These are phyloP conservation scores for Sinodicranocentrus sp. DNA, from an alignment of 2,888 invertebrate genomes.

Conservation along the genomic window DNA sequence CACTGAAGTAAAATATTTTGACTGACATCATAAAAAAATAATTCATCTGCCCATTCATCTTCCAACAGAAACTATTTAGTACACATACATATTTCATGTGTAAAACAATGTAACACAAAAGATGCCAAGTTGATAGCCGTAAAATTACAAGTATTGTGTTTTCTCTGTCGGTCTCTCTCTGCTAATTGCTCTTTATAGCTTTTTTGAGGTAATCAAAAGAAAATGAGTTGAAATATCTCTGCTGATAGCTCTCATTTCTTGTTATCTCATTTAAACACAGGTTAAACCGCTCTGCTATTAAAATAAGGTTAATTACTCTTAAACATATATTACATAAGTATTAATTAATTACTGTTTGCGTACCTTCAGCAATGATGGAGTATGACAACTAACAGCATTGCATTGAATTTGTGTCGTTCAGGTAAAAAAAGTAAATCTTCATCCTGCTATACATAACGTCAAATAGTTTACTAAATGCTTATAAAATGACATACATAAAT, in stretches of 20 bases:
- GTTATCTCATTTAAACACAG: not conserved
- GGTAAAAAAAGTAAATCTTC: not conserved
- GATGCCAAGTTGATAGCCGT: conserved; percentile 19
- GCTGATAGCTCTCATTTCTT: not conserved
- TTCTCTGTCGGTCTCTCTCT: not conserved
- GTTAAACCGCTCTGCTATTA: conserved; percentile 21
- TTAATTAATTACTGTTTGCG: conserved; percentile 31
- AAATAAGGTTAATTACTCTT: not conserved
- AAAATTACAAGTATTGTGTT: not conserved
- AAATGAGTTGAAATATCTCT: not conserved
- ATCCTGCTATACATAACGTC: not conserved
- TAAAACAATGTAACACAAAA: conserved; percentile 1
- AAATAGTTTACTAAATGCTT: no score
- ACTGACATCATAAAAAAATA: not conserved
- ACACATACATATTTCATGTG: conserved; percentile 3
- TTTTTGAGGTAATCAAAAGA: no score
- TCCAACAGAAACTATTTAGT: not conserved
- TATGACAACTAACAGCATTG: conserved; percentile 40
- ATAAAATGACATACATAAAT: not conserved
- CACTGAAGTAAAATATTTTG: conserved; percentile 10
- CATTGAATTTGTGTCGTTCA: conserved; percentile 10
- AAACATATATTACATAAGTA: no score
- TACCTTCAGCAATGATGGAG: conserved; percentile 47
- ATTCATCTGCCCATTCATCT: not conserved
- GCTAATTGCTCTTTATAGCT: conserved; percentile 14